These are phyloP conservation scores for Acrossocheilus fasciatus DNA, from an alignment of 2,797 vertebrate species.

Conservation along the genomic window DNA sequence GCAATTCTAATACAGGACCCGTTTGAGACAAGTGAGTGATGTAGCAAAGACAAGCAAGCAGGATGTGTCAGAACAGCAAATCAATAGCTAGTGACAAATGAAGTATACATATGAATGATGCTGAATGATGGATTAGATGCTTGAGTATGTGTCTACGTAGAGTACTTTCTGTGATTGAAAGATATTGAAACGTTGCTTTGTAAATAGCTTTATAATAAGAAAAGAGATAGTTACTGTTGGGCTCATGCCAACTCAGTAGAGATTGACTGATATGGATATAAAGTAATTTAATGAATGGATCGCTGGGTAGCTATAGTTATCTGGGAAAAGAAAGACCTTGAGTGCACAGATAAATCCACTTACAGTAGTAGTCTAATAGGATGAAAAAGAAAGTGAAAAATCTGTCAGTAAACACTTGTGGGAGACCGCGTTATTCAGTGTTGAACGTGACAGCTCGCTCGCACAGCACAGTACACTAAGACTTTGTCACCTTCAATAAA, in stretches of 20 bases:
- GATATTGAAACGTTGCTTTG: slow-evolving; percentile 21
- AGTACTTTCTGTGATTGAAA: slow-evolving; percentile 16
- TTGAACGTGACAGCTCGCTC: not conserved
- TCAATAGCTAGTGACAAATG: slow-evolving; percentile 34
- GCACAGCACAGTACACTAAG: slow-evolving; percentile 22
- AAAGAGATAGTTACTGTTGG: slow-evolving; percentile 17
- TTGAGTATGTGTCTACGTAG: not conserved
- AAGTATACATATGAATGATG: slow-evolving; percentile 28
- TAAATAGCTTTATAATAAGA: slow-evolving; percentile 23
- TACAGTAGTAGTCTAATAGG: slow-evolving; percentile 3
- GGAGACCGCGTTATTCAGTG: slow-evolving; percentile 1
- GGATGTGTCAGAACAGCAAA: slow-evolving; percentile 8
- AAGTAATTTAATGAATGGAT: slow-evolving; percentile 31
- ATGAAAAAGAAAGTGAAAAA: not conserved
- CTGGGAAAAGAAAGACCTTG: slow-evolving; percentile 6
- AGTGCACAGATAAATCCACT: slow-evolving; percentile 34
- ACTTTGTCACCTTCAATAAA: slow-evolving; percentile 11
- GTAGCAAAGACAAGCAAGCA: not conserved
- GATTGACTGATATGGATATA: slow-evolving; percentile 26
- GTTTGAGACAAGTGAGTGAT: slow-evolving; percentile 17
- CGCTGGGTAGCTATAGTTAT: slow-evolving; percentile 22
- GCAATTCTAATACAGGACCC: not conserved
- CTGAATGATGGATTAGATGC: too few relatives aligned
- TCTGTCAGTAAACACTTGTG: not conserved
- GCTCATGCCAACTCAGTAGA: not conserved